Percentiles rank a stretch among this genome's conserved stretches.
These are phyloP conservation scores for Clamator glandarius DNA, from an alignment of 2,797 vertebrate genomes.

Conservation along the genomic window DNA sequence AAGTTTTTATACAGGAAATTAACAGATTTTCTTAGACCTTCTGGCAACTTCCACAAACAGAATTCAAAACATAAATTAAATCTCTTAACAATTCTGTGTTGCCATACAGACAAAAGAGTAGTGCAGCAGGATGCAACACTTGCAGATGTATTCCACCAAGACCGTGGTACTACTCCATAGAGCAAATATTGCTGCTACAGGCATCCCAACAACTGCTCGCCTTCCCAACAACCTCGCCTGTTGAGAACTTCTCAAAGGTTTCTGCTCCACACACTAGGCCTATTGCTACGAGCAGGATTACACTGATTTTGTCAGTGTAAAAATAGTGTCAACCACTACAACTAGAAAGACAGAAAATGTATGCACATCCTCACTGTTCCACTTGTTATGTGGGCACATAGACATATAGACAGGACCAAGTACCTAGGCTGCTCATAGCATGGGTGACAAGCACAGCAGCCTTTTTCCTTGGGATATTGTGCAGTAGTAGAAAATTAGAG, in stretches of 20 bases:
- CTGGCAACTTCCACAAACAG: neutral
- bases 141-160: neutral
- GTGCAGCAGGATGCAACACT: neutral
- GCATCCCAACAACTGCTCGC: neutral
- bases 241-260: neutral
- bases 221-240: neutral
- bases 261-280: neutral
- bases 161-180: neutral
- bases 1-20: neutral
- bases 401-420: neutral
- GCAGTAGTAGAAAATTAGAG: neutral
- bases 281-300: neutral
- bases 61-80: neutral
- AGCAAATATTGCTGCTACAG: neutral
- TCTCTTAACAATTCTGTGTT: neutral
- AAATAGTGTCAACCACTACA: neutral
- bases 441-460: neutral
- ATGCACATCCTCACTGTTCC: neutral
- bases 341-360: neutral
- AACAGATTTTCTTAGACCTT: neutral
- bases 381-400: accelerated
- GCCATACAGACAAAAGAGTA: neutral
- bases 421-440: neutral
- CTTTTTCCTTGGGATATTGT: neutral
- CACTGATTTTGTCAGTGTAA: neutral